phyloP scores from a whole-genome alignment of 1,140 invertebrate genomes.

The Schlechtendalia chinensis region DNA sequence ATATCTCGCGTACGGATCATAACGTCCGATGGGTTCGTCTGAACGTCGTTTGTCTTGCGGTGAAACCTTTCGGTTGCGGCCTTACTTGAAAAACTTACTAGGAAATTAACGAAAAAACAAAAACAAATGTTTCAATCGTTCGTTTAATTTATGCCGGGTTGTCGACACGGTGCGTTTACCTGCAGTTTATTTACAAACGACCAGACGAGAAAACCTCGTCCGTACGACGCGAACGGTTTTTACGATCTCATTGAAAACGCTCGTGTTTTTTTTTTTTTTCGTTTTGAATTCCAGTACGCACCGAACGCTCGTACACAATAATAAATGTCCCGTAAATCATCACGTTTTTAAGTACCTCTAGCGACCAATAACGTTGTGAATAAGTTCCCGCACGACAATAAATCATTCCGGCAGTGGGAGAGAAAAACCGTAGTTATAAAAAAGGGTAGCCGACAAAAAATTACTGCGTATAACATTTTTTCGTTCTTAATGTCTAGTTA shows the following conservation, averaged over 20 bases:
- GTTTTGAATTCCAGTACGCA: neutral
- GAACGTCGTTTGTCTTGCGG: neutral
- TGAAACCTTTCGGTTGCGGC: neutral
- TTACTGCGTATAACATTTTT: constrained; percentile 12
- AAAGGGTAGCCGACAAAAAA: constrained; percentile 46
- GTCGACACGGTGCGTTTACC: no score
- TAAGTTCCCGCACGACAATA: constrained; percentile 30
- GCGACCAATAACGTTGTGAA: constrained; percentile 23
- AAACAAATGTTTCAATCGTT: no score
- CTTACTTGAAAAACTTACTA: no score
- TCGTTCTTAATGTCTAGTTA: constrained; percentile 38
- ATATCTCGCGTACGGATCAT: no score
- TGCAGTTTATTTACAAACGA: no score
- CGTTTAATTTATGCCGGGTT: no score
- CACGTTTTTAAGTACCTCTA: constrained; percentile 42
- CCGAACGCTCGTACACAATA: neutral
- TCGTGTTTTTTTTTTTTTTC: neutral
- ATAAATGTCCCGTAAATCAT: constrained; percentile 44
- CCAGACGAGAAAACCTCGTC: neutral
- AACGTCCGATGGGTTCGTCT: neutral
- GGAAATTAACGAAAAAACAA: no score
- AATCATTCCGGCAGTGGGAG: neutral
- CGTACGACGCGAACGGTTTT: constrained; percentile 1
- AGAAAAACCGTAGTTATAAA: constrained; percentile 25
- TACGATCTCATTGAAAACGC: neutral